Evolutionary conservation across 2,113 vertebrate genomes (phyloP).

Genomic region (Capricornis sumatraensis): DNA sequence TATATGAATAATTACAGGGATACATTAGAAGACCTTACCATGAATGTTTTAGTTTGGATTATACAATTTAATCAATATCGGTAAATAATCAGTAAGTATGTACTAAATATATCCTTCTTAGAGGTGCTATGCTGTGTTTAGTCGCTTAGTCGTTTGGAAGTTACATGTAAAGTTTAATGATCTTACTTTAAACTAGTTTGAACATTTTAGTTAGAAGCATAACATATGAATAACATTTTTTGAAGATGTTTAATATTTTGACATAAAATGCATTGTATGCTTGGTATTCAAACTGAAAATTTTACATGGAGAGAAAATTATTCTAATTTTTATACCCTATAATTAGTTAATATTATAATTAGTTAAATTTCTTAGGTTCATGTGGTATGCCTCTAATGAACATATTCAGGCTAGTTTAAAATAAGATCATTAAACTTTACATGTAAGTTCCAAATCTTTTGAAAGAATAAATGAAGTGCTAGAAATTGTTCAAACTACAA

Average conservation of each 20-base stretch:
- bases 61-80: background rate
- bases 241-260: background rate
- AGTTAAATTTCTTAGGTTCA: background rate
- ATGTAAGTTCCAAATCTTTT: background rate
- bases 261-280: background rate
- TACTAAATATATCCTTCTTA: background rate
- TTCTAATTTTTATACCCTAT: background rate
- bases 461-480: constrained; percentile 2
- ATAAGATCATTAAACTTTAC: background rate
- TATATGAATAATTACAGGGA: background rate
- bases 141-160: background rate
- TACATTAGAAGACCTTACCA: background rate
- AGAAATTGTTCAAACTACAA: constrained; percentile 58
- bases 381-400: background rate
- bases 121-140: background rate
- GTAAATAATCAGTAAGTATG: background rate
- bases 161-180: background rate
- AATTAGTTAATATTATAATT: background rate
- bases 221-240: background rate
- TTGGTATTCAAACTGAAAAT: background rate
- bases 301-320: background rate
- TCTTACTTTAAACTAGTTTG: background rate
- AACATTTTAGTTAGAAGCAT: background rate
- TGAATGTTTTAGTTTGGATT: background rate
- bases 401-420: background rate